Conservation (phyloP, 64 coral and sea anemone genomes). For the Actinia equina region DNA sequence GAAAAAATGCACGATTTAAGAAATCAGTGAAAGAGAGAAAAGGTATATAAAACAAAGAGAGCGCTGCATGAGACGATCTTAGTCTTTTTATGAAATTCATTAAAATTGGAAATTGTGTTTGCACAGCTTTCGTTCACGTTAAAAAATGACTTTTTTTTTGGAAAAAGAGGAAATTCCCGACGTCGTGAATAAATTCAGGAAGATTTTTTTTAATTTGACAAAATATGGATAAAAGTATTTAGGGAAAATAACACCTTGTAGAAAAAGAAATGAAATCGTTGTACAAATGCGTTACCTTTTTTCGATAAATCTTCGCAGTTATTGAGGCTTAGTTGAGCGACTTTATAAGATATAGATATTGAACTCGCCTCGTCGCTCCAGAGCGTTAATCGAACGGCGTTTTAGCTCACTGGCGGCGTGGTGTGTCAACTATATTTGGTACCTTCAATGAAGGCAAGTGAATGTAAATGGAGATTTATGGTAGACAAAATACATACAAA, state of each 20-base stretch:
- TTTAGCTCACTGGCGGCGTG: neutral
- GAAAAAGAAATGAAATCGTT: neutral
- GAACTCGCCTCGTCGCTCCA: neutral
- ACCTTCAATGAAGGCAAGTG: neutral
- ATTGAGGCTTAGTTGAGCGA: neutral
- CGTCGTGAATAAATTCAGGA: neutral
- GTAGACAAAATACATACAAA: conserved; percentile 27
- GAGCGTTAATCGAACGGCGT: neutral
- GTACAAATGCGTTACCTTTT: conserved; percentile 3
- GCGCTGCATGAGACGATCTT: neutral
- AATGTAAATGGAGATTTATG: neutral
- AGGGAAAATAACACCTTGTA: neutral
- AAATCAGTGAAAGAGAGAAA: neutral
- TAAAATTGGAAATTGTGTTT: conserved; percentile 28
- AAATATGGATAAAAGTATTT: neutral
- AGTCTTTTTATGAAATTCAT: neutral
- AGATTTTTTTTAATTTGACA: neutral
- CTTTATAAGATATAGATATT: neutral
- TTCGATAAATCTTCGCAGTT: neutral
- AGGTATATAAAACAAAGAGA: neutral
- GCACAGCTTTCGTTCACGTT: neutral
- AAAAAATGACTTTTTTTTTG: neutral
- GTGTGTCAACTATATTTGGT: neutral
- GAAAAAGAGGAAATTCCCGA: neutral
- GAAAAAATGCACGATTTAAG: neutral